Evolutionary conservation across 1,140 invertebrate genomes (phyloP).

Genomic region (Sipha flava): DNA sequence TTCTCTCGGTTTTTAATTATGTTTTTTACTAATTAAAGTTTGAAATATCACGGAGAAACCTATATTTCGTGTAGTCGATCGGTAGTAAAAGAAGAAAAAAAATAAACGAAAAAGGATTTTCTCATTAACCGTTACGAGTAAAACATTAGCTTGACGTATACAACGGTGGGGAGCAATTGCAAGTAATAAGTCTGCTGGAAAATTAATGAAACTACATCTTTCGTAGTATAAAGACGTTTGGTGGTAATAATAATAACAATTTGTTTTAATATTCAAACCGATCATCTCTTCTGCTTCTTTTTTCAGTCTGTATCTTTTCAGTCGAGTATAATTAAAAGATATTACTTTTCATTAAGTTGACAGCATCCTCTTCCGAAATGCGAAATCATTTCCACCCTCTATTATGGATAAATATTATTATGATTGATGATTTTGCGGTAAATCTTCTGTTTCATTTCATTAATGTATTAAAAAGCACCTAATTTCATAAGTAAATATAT

Average conservation of each 20-base stretch:
- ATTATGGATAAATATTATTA: slow-evolving; percentile 30
- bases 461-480: background rate
- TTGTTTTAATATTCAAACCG: slow-evolving; percentile 33
- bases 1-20: background rate
- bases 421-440: slow-evolving; percentile 18
- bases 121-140: slow-evolving; percentile 26
- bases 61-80: background rate
- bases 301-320: slow-evolving; percentile 6
- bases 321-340: slow-evolving; percentile 25
- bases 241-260: slow-evolving; percentile 32
- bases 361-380: slow-evolving; percentile 31
- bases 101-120: slow-evolving; percentile 28
- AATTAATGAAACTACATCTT: slow-evolving; percentile 31
- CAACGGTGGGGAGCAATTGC: slow-evolving; percentile 18
- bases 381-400: slow-evolving; percentile 30
- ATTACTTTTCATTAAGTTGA: slow-evolving; percentile 33
- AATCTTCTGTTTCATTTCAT: background rate
- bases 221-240: slow-evolving; percentile 29
- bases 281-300: slow-evolving; percentile 23
- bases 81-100: background rate
- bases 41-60: slow-evolving; percentile 4
- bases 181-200: slow-evolving; percentile 30
- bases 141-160: slow-evolving; percentile 26
- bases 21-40: slow-evolving; percentile 6
- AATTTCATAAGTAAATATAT: background rate